Percentiles rank a stretch among this genome's conserved stretches.
phyloP scores from a whole-genome alignment of 2,113 vertebrate species.

The Cyphomyrus discorhynchus region DNA sequence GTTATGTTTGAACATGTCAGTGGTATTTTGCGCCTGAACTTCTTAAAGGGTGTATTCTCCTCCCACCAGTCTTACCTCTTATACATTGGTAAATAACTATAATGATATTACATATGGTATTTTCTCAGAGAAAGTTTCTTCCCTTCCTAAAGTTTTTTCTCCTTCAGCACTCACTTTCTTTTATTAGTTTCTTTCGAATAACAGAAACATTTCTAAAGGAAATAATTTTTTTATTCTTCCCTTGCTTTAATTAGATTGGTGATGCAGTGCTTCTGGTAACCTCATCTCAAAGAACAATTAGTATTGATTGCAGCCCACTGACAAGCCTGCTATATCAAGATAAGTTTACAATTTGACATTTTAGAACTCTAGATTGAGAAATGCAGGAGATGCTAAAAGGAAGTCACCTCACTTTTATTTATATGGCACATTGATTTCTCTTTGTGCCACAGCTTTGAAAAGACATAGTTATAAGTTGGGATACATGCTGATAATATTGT shows the following conservation, averaged over 20 bases:
- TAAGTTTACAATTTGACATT: background rate
- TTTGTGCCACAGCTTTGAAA: background rate
- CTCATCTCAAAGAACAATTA: background rate
- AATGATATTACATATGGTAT: background rate
- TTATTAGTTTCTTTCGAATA: background rate
- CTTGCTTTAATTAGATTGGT: background rate
- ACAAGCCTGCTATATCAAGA: background rate
- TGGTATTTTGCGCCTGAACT: background rate
- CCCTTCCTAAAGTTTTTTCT: background rate
- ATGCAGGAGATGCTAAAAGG: background rate
- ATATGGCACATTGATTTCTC: background rate
- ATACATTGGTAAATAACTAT: background rate
- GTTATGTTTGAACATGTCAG: background rate
- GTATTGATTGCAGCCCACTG: background rate
- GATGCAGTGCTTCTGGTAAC: background rate
- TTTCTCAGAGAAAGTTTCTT: background rate
- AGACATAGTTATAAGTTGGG: background rate
- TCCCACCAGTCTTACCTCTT: background rate
- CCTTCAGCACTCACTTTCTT: background rate
- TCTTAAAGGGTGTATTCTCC: background rate
- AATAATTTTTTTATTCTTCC: background rate
- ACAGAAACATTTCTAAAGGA: background rate
- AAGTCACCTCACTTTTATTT: background rate
- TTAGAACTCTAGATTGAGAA: background rate
- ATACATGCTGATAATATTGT: background rate